Evolutionary conservation across 1,140 invertebrate genomes (phyloP).

Genomic region (Dendrolimus kikuchii): DNA sequence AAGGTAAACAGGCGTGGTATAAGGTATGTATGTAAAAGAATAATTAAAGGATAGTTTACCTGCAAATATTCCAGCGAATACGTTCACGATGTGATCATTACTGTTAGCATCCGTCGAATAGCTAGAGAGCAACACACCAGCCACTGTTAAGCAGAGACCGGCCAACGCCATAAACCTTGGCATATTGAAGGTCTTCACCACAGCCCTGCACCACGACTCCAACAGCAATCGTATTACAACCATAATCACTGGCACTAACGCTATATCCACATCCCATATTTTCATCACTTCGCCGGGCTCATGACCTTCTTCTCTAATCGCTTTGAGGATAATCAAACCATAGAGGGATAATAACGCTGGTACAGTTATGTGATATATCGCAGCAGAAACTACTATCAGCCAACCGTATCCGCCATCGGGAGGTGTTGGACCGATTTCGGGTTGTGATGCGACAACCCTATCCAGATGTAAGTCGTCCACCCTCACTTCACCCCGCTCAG

Average conservation of each 20-base stretch:
- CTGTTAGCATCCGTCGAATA: constrained; percentile 48
- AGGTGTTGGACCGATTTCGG: constrained; percentile 76
- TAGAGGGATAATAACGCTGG: constrained; percentile 72
- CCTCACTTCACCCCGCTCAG: constrained; percentile 25
- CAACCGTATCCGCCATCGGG: constrained; percentile 78
- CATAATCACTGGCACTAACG: constrained; percentile 71
- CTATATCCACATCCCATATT: constrained; percentile 70
- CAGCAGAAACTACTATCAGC: constrained; percentile 74
- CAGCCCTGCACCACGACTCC: constrained; percentile 73
- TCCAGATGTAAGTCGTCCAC: constrained; percentile 57
- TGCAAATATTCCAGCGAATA: constrained; percentile 63
- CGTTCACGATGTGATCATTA: constrained; percentile 59
- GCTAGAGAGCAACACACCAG: constrained; percentile 62
- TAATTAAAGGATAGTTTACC: constrained; percentile 33
- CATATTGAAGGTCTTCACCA: constrained; percentile 70
- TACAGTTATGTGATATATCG: constrained; percentile 74
- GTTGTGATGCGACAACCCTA: constrained; percentile 73
- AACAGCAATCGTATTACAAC: constrained; percentile 65
- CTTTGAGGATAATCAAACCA: constrained; percentile 69
- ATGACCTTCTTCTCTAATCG: constrained; percentile 45
- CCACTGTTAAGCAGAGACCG: constrained; percentile 64
- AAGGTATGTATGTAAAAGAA: neutral
- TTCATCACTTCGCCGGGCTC: constrained; percentile 53
- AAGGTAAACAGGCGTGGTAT: neutral
- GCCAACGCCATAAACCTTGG: constrained; percentile 68